These are phyloP conservation scores for Oreochromis tanganicae DNA, from an alignment of 2,113 vertebrate genomes.

Conservation along the genomic window DNA sequence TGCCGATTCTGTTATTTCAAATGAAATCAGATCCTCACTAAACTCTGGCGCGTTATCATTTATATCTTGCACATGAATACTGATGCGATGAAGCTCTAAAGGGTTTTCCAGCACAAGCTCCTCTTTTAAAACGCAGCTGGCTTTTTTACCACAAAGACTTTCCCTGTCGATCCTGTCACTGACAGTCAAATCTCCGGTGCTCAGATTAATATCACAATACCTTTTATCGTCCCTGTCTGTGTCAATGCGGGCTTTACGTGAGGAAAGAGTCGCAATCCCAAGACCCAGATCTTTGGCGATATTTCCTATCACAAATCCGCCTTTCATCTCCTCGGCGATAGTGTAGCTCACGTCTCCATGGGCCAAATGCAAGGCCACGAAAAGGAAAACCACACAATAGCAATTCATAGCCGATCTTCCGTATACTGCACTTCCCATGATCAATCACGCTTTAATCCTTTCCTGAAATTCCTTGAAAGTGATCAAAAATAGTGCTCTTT, in stretches of 20 bases:
- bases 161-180: conserved; percentile 68
- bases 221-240: conserved; percentile 31
- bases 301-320: conserved; percentile 63
- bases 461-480: accelerated
- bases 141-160: conserved; percentile 57
- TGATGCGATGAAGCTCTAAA: conserved; percentile 61
- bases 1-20: conserved; percentile 66
- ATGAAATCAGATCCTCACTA: background rate
- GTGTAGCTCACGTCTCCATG: conserved; percentile 61
- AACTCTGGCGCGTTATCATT: conserved; percentile 70
- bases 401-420: background rate
- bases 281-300: conserved; percentile 51
- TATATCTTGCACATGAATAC: conserved; percentile 69
- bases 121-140: conserved; percentile 61
- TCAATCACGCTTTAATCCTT: background rate
- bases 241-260: conserved; percentile 41
- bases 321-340: conserved; percentile 65
- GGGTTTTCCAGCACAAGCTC: conserved; percentile 70
- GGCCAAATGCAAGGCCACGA: background rate
- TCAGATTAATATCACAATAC: conserved; percentile 61
- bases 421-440: background rate
- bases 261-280: background rate
- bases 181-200: conserved; percentile 61
- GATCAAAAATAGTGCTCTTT: background rate
- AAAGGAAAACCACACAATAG: background rate